Base-by-base conservation (phyloP, 2,888 invertebrate species). In the Therioaphis trifolii region DNA sequence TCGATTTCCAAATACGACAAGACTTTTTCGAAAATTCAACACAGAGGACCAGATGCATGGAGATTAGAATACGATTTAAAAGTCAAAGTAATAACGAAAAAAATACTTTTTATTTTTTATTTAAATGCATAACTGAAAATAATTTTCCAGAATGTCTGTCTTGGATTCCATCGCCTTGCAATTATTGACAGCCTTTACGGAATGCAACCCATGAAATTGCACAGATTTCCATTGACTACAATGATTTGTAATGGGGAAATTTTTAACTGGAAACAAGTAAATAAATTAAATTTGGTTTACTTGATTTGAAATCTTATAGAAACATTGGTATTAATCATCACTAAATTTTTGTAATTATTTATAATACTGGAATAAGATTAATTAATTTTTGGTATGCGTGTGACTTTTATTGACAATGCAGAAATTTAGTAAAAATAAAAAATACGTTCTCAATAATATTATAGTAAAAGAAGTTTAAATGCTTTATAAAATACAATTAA, bases 171-270 rank as follows among this genome's bases (percentile, higher is more conserved):
- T 86, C 90, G 94, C 86, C 89, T 94, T 66, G 89, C 93, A 21
- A 94, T 94, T 86, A 92, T 94, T 7, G 94, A 94, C 87, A 90
- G 91, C 63, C 89, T 92, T 0, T 92, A 93, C 88, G 94, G 94
- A 72, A 94, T 94, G 94, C 94, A 94, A 87, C 94, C 94, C 0
- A 93, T 94, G 93, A 91, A 92, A 85, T 88, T 94, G 14, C 92
- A 92, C 87, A 89, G 91, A 86, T 93, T 91, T 88, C 94, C 94
- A 5, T 90, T 92, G 85, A 89, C 93, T 77, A 91, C 91, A 86
- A 89, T 94, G 68, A 89, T 94, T 74, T 94, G 94, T 89, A 96
- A 96, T 88, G 96, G 96, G 71, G 96, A 96, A 90, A 92, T 96
- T 86, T 96, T 96, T 89, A 96, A 96, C 90, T 92, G 88, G 87